Base-by-base conservation (phyloP, 2,113 vertebrate genomes). In the Atlantisia rogersi region DNA sequence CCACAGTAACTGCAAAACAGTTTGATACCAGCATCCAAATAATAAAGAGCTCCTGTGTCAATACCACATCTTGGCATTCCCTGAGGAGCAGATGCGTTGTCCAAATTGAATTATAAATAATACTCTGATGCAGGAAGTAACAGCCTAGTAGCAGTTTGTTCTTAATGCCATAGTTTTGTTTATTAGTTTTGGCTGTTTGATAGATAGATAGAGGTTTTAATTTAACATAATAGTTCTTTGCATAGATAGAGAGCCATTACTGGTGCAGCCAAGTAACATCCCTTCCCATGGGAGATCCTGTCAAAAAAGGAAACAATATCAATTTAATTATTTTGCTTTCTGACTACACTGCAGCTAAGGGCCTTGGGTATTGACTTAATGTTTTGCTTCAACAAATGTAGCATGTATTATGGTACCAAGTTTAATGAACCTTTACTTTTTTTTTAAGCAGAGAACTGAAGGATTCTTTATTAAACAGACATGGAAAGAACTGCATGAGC, bases 201-300 rank as follows among this genome's bases (percentile, higher is more conserved):
- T 93, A 95, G 94, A 93, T 31, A 93, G 59, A 39, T 56, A 81
- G 82, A 95, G 40, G 67, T 85, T 97, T 95, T 93, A 97, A 93
- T 94, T 88, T 78, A 94, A 56, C 55, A 4, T 85, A 89, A 92
- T 84, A 69, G 58, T 80, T 83, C 55, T 94, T 84, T 1, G 20
- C 76, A 91, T 42, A 94, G 86, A 82, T 70, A 94, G 39, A 81
- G 68, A 85, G 14, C 37, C 48, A 84, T 90, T 95, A 40, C 9
- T 84, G 32, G 50, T 59, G 15, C 46, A 94, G 75, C 62, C 78
- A 92, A 94, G 53, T 71, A 92, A 91, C 84, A 86, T 86, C 37
- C 37, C 65, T 76, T 95, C 91, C 91, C 83, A 74, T 29, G 84
- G 59, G 92, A 95, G 8, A 74, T 1, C 4, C 39, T 55, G 88